These are phyloP conservation scores for Acrocephalus arundinaceus DNA, from an alignment of 2,113 vertebrate species.

Conservation along the genomic window DNA sequence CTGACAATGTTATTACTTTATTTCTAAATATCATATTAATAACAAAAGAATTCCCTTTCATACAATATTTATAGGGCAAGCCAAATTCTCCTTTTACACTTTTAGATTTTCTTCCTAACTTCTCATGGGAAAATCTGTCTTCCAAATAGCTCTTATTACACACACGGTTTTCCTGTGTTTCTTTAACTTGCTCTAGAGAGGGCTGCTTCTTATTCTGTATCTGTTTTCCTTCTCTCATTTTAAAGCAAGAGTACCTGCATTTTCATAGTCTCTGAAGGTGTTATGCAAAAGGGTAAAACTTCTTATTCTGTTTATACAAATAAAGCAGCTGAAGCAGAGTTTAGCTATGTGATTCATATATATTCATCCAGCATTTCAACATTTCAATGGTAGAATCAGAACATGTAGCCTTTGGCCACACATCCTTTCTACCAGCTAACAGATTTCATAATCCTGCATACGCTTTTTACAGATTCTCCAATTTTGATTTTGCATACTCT, in stretches of 20 bases:
- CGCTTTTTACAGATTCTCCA: not conserved
- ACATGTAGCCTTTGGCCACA: not conserved
- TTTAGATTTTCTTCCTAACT: constrained; percentile 2
- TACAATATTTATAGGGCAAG: not conserved
- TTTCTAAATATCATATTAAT: constrained; percentile 29
- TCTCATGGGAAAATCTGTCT: not conserved
- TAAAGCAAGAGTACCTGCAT: not conserved
- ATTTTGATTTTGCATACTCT: not conserved
- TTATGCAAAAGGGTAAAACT: not conserved
- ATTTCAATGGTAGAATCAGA: not conserved
- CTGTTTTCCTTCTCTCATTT: not conserved
- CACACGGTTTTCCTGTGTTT: not conserved
- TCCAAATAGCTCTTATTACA: constrained; percentile 6
- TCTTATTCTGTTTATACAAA: not conserved
- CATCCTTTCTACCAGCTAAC: not conserved
- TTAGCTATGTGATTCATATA: not conserved
- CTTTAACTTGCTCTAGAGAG: constrained; percentile 12
- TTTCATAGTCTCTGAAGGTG: not conserved
- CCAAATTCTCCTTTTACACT: not conserved
- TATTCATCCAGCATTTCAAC: not conserved
- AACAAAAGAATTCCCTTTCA: constrained; percentile 33
- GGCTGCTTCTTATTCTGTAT: not conserved
- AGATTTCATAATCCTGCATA: not conserved
- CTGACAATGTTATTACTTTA: constrained; percentile 12
- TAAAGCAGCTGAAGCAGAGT: not conserved